Base-by-base conservation (phyloP, 2,113 vertebrate species). In the Callospermophilus lateralis region DNA sequence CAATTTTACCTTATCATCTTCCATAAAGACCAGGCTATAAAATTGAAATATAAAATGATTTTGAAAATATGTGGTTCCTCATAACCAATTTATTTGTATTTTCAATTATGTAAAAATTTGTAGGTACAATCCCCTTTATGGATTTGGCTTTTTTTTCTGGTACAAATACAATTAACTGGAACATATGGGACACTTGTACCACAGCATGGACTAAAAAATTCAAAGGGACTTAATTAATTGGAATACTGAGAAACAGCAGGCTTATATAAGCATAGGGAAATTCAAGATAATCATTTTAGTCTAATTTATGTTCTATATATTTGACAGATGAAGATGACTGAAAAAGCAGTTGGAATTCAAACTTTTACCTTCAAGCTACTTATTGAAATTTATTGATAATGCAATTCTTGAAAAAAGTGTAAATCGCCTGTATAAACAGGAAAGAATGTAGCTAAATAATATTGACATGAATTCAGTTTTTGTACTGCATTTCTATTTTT, bases 211-310 rank as follows among this genome's bases (percentile, higher is more conserved):
- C 87, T 96, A 55, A 96, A 95, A 97, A 95, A 93, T 97, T 98
- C 96, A 97, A 93, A 98, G 86, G 77, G 58, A 93, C 20, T 5
- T 95, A 97, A 98, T 98, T 98, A 98, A 97, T 95, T 30, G 13
- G 22, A 97, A 94, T 94, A 89, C 42, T 65, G 97, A 89, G 84
- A 96, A 98, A 93, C 94, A 98, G 94, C 97, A 95, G 84, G 95
- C 34, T 96, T 84, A 15, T 98, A 86, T 39, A 97, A 39, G 67
- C 55, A 91, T 67, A 86, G 84, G 74, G 92, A 97, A 98, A 98
- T 90, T 94, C 61, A 92, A 80, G n/a, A 45, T 97, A 96, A 98
- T 97, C 0, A 96, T 96, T 98, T 97, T 94, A 88, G 61, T 45
- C 93, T 97, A 76, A 91, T 96, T 97, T 98, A 94, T 96, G 20